These are phyloP conservation scores for Muscicapa comitata DNA, from an alignment of 2,797 vertebrate genomes.

Conservation along the genomic window DNA sequence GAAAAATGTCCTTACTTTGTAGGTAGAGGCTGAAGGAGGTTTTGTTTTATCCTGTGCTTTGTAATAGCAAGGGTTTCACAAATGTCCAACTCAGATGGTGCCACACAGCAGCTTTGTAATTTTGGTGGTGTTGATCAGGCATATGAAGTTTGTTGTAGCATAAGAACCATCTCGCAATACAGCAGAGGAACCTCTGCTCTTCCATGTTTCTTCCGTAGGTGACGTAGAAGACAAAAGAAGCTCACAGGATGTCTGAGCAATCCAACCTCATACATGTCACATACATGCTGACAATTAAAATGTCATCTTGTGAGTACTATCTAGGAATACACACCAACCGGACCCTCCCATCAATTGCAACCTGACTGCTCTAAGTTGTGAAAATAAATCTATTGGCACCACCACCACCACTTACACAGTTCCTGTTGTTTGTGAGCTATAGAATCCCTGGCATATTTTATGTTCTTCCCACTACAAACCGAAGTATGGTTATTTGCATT, in stretches of 20 bases:
- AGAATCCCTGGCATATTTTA: background rate
- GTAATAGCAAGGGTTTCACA: background rate
- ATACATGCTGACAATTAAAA: background rate
- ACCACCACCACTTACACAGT: background rate
- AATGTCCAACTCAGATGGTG: background rate
- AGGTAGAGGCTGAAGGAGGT: background rate
- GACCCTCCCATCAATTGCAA: background rate
- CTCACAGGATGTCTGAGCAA: background rate
- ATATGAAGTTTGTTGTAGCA: background rate
- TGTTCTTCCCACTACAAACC: background rate
- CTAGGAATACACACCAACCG: background rate
- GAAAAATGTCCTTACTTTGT: background rate
- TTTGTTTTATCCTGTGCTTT: background rate
- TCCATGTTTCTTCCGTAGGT: accelerated
- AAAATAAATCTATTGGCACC: background rate
- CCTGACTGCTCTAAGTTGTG: background rate
- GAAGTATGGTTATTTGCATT: background rate
- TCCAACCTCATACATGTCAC: background rate
- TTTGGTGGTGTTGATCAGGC: background rate
- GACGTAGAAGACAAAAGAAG: background rate
- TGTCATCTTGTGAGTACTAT: background rate
- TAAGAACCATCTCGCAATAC: background rate
- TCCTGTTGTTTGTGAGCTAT: background rate
- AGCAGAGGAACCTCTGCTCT: background rate
- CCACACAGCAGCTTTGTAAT: background rate